A percentile compares a stretch with the other conserved stretches of the same genome.
Conservation (phyloP, 1,140 invertebrate species). For the Zaprionus lachaisei region DNA sequence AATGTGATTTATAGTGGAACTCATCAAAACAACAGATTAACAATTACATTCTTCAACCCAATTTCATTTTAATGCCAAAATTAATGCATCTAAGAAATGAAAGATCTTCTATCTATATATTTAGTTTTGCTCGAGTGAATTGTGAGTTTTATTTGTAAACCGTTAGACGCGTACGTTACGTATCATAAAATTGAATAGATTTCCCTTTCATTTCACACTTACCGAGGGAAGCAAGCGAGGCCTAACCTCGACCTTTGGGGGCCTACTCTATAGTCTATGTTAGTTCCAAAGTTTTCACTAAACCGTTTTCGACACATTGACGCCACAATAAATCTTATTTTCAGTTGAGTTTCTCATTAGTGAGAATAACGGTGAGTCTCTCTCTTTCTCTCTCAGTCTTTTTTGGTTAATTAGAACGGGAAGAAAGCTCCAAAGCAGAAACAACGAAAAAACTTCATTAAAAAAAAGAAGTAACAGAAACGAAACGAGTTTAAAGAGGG, state of each 20-base stretch:
- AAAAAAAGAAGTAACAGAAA: slow-evolving; percentile 45
- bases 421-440: slow-evolving; percentile 48
- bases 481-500: background rate
- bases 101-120: background rate
- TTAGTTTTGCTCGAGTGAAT: background rate
- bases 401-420: slow-evolving; percentile 63
- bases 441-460: slow-evolving; percentile 52
- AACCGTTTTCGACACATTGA: slow-evolving; percentile 45
- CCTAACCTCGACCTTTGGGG: slow-evolving; percentile 29
- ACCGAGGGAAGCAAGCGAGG: slow-evolving; percentile 19
- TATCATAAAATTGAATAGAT: slow-evolving; percentile 46
- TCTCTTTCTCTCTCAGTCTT: slow-evolving; percentile 11
- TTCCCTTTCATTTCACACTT: slow-evolving; percentile 58
- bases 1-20: too few relatives aligned
- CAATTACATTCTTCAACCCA: too few relatives aligned
- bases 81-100: slow-evolving; percentile 7
- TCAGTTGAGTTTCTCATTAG: slow-evolving; percentile 58
- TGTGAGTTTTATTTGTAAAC: slow-evolving; percentile 4
- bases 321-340: slow-evolving; percentile 46
- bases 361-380: slow-evolving; percentile 56
- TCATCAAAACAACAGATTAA: too few relatives aligned
- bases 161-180: slow-evolving; percentile 5
- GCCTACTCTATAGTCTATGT: slow-evolving; percentile 14
- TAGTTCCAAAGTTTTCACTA: slow-evolving; percentile 50
- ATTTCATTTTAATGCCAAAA: slow-evolving; percentile 27